Base-by-base conservation (phyloP, 2,888 invertebrate species). In the Tetragonula carbonaria region DNA sequence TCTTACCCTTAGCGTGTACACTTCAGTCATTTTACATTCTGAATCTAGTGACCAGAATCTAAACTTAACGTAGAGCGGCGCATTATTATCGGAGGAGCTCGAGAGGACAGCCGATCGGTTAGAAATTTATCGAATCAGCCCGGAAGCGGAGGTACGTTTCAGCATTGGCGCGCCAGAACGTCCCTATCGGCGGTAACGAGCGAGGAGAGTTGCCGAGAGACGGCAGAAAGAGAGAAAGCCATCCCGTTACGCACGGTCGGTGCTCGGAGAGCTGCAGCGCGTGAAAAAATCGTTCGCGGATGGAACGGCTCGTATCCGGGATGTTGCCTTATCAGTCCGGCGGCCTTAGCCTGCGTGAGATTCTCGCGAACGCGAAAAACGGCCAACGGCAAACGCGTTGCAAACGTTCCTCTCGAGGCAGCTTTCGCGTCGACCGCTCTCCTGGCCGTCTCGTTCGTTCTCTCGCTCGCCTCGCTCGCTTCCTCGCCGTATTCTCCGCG, bases 281-380 rank as follows among this genome's bases (percentile, higher is more conserved):
- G 74, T 53, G 76, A 76, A 80, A 73, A 82, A 80, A 82, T 85
- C 68, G 62, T 23, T 78, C 75, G 80, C 65, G 55, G 72, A 79
- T 76, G 77, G 74, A 70, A 84, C 72, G 4, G 75, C 59, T 62
- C 66, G 87, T 66, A 74, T 84, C 74, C 79, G 81, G 82, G 75
- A 87, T 82, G 75, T 80, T 78, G 55, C 84, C 84, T 87, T 89
- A 87, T 89, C 87, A 86, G 86, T 82, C 45, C 83, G 80, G 68
- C 66, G 77, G 77, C 65, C 74, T 38, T 38, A 23, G 68, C 63
- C 73, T 72, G 84, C 78, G 82, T 75, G 85, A 83, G 82, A 81
- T 80, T 84, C 84, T 21, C 78, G 72, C 75, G 82, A 74, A 80
- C 77, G 86, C 81, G 87, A 86, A 79, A 83, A 79, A 67, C 77